Evolutionary conservation across 2,888 invertebrate species (phyloP).

Genomic region (Morpho deidamia): DNA sequence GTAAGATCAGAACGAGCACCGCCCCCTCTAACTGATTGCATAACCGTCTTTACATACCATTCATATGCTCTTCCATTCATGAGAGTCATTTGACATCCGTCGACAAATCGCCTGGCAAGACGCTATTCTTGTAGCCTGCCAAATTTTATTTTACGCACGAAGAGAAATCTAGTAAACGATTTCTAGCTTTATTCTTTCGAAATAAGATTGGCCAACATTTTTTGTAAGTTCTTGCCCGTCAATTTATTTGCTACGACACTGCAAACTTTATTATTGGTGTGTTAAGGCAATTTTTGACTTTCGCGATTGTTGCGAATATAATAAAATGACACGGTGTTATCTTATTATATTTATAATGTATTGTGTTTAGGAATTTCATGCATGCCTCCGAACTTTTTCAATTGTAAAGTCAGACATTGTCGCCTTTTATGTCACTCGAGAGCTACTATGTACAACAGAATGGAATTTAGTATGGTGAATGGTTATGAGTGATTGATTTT

Average conservation of each 20-base stretch:
- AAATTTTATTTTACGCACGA: not conserved
- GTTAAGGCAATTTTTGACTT: slow-evolving; percentile 32
- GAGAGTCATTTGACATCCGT: slow-evolving; percentile 59
- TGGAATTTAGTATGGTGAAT: slow-evolving; percentile 59
- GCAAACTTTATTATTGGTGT: slow-evolving; percentile 21
- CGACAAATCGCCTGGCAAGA: slow-evolving; percentile 59
- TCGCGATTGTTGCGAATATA: slow-evolving; percentile 1
- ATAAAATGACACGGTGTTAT: slow-evolving; percentile 50
- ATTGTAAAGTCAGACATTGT: slow-evolving; percentile 51
- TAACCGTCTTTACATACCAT: slow-evolving; percentile 50
- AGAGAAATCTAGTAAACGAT: not conserved
- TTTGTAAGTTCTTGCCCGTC: not conserved
- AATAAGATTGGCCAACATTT: slow-evolving; percentile 9
- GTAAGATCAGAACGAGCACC: slow-evolving; percentile 37
- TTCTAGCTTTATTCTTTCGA: slow-evolving; percentile 3
- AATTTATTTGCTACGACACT: slow-evolving; percentile 10
- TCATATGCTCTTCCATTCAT: slow-evolving; percentile 38
- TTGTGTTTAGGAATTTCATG: slow-evolving; percentile 59
- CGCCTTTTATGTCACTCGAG: slow-evolving; percentile 38
- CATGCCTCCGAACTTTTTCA: slow-evolving; percentile 53
- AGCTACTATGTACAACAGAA: slow-evolving; percentile 56
- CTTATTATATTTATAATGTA: slow-evolving; percentile 55
- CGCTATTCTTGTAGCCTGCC: slow-evolving; percentile 15
- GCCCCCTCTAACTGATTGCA: slow-evolving; percentile 72
- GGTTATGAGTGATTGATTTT: slow-evolving; percentile 38